Conservation (phyloP, 2,797 vertebrate genomes). For the Megalops cyprinoides region DNA sequence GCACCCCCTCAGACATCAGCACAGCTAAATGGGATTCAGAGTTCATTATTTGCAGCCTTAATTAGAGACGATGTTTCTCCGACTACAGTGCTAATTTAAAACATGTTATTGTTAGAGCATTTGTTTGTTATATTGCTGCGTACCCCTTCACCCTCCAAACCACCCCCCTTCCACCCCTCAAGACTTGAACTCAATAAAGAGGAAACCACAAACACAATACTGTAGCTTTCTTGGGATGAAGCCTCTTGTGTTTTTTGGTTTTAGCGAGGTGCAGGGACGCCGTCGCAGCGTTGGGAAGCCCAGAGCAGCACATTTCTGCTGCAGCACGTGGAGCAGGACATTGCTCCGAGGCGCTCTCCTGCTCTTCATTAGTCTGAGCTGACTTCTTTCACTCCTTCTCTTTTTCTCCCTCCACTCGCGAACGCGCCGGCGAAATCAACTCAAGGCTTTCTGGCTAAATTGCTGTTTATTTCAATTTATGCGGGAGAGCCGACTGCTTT, state of each 20-base stretch:
- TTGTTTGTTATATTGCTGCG: slow-evolving; percentile 1
- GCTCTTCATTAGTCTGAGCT: slow-evolving; percentile 59
- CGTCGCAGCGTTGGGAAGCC: not conserved
- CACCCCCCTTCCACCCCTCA: not conserved
- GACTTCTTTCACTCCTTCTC: slow-evolving; percentile 41
- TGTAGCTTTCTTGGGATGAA: slow-evolving; percentile 1
- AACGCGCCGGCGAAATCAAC: slow-evolving; percentile 59
- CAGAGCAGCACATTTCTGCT: not conserved
- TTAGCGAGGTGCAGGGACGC: not conserved
- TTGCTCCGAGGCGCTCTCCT: slow-evolving; percentile 34
- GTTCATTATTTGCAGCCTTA: slow-evolving; percentile 19
- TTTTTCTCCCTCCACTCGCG: slow-evolving; percentile 25
- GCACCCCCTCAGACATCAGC: slow-evolving; percentile 8
- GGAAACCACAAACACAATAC: not conserved
- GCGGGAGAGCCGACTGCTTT: slow-evolving; percentile 50
- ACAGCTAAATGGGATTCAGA: not conserved
- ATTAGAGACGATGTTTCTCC: slow-evolving; percentile 11
- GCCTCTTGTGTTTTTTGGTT: not conserved
- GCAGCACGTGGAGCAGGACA: slow-evolving; percentile 23
- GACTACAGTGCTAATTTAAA: slow-evolving; percentile 6
- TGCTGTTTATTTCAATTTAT: slow-evolving; percentile 57
- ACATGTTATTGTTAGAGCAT: not conserved
- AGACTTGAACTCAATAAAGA: slow-evolving; percentile 29
- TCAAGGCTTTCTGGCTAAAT: slow-evolving; percentile 50
- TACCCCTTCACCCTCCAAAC: not conserved